Evolutionary conservation across 2,797 vertebrate species (phyloP).

Genomic region (Hyperoplus immaculatus): DNA sequence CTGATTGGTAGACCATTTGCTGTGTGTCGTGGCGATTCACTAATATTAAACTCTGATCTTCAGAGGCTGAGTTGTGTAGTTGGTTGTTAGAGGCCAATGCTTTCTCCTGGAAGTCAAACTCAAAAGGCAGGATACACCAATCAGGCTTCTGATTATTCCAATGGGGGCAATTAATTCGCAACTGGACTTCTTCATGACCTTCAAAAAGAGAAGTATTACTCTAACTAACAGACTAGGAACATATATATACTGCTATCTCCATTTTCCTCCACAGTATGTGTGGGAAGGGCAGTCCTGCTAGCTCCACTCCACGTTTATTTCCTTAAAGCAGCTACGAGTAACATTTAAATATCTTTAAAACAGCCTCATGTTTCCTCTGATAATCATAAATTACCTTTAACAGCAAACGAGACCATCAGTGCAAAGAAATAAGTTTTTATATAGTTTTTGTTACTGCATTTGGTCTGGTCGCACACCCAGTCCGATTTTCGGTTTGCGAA

Average conservation of each 20-base stretch:
- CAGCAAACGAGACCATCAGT: constrained; percentile 3
- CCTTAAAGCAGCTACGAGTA: constrained; percentile 24
- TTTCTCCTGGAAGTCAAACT: constrained; percentile 30
- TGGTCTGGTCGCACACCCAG: too few relatives aligned
- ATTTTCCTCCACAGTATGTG: constrained; percentile 37
- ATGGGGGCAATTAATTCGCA: constrained; percentile 43
- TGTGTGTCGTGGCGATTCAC: constrained; percentile 56
- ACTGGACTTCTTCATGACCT: constrained; percentile 45
- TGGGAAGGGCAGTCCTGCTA: constrained; percentile 32
- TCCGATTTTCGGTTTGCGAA: too few relatives aligned
- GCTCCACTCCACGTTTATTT: constrained; percentile 44
- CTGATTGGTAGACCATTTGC: constrained; percentile 63
- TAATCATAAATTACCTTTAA: constrained; percentile 58
- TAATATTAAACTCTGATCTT: constrained; percentile 57
- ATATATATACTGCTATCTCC: not conserved
- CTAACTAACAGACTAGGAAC: constrained; percentile 9
- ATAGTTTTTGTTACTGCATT: too few relatives aligned
- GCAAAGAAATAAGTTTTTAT: too few relatives aligned
- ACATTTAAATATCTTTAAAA: too few relatives aligned
- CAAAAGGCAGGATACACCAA: constrained; percentile 30
- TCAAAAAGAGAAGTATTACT: constrained; percentile 27
- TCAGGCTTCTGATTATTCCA: constrained; percentile 41
- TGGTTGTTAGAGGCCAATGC: constrained; percentile 25
- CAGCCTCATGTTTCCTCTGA: not conserved
- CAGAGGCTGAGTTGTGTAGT: constrained; percentile 1